phyloP scores from a whole-genome alignment of 2,888 invertebrate species.

The Cephalotes varians region DNA sequence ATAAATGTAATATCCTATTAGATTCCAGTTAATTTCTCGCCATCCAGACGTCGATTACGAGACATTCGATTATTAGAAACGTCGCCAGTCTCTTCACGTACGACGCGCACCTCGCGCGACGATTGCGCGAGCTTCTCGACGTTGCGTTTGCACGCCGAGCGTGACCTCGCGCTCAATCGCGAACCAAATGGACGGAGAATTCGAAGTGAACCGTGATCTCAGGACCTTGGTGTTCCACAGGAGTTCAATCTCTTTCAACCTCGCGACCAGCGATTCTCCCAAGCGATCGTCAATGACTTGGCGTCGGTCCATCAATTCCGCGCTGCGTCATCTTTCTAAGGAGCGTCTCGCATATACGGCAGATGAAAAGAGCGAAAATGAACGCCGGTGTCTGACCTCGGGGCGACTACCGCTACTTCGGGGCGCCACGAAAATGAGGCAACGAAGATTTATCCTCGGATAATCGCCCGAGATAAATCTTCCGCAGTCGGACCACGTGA shows the following conservation, averaged over 20 bases:
- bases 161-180: conserved; percentile 42
- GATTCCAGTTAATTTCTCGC: not conserved
- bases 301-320: conserved; percentile 29
- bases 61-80: conserved; percentile 1
- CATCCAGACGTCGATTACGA: not conserved
- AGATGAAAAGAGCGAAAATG: conserved; percentile 12
- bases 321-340: conserved; percentile 65
- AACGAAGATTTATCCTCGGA: conserved; percentile 46
- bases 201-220: not conserved
- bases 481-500: conserved; percentile 18
- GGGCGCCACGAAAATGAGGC: conserved; percentile 29
- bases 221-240: not conserved
- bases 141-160: not conserved
- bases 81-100: conserved; percentile 36
- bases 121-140: conserved; percentile 24
- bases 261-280: not conserved
- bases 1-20: not conserved
- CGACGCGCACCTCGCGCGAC: not conserved
- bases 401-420: not conserved
- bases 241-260: not conserved
- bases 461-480: conserved; percentile 40
- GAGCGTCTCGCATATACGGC: conserved; percentile 46
- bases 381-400: conserved; percentile 14
- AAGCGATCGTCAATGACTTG: conserved; percentile 20
- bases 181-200: conserved; percentile 7